Percentiles rank a stretch among this genome's conserved stretches.
These are phyloP conservation scores for Procavia capensis DNA, from an alignment of 2,113 vertebrate genomes.

Conservation along the genomic window DNA sequence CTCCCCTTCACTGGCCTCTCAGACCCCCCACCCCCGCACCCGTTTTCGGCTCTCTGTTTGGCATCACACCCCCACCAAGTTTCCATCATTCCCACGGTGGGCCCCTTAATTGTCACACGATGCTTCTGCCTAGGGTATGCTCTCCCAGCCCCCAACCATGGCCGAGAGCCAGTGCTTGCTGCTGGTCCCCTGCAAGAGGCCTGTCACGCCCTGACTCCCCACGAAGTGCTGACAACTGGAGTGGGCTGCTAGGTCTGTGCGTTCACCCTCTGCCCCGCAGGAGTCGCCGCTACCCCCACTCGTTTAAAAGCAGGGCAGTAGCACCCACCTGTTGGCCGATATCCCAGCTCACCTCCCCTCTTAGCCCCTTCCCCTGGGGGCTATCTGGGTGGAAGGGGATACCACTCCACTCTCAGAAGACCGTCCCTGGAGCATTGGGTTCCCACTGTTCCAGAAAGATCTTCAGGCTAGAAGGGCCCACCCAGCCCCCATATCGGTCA, in stretches of 20 bases:
- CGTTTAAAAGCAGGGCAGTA: not conserved
- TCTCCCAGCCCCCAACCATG: not conserved
- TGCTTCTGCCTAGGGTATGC: not conserved
- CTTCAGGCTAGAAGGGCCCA: not conserved
- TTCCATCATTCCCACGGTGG: not conserved
- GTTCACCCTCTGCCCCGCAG: too few relatives aligned
- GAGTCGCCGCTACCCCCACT: not conserved
- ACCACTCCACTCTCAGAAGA: not conserved
- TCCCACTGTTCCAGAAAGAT: not conserved
- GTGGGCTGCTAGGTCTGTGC: too few relatives aligned
- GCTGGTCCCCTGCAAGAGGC: too few relatives aligned
- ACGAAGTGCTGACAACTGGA: not conserved
- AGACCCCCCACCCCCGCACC: not conserved
- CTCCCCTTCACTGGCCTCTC: not conserved
- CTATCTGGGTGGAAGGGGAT: not conserved
- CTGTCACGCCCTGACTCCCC: fast-evolving
- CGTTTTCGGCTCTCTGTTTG: too few relatives aligned
- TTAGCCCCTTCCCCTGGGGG: not conserved
- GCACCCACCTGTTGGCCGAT: not conserved
- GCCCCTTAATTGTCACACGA: not conserved
- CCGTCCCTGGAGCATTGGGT: not conserved
- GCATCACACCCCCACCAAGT: fast-evolving
- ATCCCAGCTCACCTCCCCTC: not conserved
- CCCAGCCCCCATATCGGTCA: constrained; percentile 16
- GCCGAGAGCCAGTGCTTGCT: not conserved